Base-by-base conservation (phyloP, 2,888 invertebrate species). In the Yponomeuta evonymella region DNA sequence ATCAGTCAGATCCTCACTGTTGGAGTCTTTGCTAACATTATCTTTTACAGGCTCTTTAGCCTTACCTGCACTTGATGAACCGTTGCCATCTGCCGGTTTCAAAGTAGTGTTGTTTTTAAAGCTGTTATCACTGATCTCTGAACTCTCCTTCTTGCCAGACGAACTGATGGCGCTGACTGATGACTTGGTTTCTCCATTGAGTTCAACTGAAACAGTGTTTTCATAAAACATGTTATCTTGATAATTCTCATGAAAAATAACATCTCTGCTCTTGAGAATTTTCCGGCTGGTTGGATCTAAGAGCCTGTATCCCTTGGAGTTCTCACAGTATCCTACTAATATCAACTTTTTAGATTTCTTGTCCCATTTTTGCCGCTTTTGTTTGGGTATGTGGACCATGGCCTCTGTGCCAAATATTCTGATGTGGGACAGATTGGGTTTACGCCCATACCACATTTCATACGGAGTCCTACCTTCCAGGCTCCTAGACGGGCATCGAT, bases 331-430 rank as follows among this genome's bases (percentile, higher is more conserved):
- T 5, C 79, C 79, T 10, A 81, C 75, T 36, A 79, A 70, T 63
- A 79, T 75, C 30, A 65, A 66, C 66, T 77, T 73, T 48, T 48
- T 66, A 2, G 79, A 71, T 69, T 82, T 81, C 33, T 58, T 72
- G 23, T 73, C 73, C 73, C 73, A 74, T 58, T 74, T 84, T 63
- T 71, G 65, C 58, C 80, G 72, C 70, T 76, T 80, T 72, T 77
- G 76, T 71, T 82, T 81, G 2, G 79, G 79, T 30, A 80, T 72
- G 69, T 80, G 67, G 12, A 75, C 73, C 75, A 77, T 77, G 9
- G 75, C 76, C 58, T 76, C 73, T 71, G 73, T 76, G 2, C 73
- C 81, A 33, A 67, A 70, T 68, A 78, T 79, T 48, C 77, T 80
- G 70, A 76, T 67, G 29, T 78, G 73, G 6, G 29, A 71, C 8